Evolutionary conservation across 2,888 invertebrate genomes (phyloP), one percentile per base, ranked within the genome.

Genomic region (Lepeophtheirus nordmannii): DNA sequence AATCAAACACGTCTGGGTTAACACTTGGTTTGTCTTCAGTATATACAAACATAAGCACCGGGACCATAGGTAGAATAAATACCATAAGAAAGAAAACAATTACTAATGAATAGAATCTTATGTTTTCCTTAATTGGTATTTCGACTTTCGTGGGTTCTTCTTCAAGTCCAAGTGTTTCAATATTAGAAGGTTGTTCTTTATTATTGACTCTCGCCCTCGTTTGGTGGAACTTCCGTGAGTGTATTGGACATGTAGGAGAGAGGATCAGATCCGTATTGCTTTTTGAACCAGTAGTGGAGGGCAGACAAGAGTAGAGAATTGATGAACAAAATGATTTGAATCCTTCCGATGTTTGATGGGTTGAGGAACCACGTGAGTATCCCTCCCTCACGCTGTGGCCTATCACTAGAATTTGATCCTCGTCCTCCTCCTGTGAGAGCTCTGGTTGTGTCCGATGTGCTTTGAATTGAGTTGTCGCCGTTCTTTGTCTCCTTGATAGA

Each of bases 41-140:
- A 40, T 62, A 62, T 39, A 40, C 41, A 20, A 62, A 62, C 40
- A 62, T 17, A 14, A 62, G 38, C 62, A 62, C 17, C 7, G 62
- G 62, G 14, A 40, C 41, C 39, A 62, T 62, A n/a, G 62, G 62
- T 39, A 62, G 20, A n/a, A 62, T 62, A n/a, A 62, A 62, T 17
- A 62, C 62, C 62, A 62, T 62, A n/a, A 41, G n/a, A 40, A 62
- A 62, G 62, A 62, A 62, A 9, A 62, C 10, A 1, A 41, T 17
- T 14, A 62, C 39, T 1, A 62, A 1, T 1, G 30, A 22, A n/a
- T 62, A 62, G 40, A 62, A 62, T 62, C 30, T n/a, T n/a, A 62
- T 22, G 9, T 20, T 39, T 17, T 62, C 62, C n/a, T 10, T 58
- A 12, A 23, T 58, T 20, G 12, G 22, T 30, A 30, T 30, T 30